Evolutionary conservation across 2,797 vertebrate genomes (phyloP).

Genomic region (Uromys caudimaculatus): DNA sequence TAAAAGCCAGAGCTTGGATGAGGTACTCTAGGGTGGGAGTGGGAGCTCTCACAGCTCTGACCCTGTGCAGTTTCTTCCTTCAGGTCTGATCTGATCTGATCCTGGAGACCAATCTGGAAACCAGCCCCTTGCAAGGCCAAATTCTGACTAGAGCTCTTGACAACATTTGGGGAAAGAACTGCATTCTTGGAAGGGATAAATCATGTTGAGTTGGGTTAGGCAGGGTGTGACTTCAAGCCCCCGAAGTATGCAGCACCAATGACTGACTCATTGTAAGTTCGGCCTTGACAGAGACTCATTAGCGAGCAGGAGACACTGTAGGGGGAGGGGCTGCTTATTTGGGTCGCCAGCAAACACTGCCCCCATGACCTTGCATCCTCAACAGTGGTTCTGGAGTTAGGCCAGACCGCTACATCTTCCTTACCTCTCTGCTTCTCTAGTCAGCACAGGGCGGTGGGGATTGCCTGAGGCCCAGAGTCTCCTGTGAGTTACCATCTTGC

Average conservation of each 20-base stretch:
- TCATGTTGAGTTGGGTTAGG: slow-evolving; percentile 82
- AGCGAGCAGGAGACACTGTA: slow-evolving; percentile 1
- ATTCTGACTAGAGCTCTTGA: slow-evolving; percentile 49
- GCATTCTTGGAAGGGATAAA: slow-evolving; percentile 84
- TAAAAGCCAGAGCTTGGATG: background rate
- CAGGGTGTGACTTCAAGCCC: slow-evolving; percentile 85
- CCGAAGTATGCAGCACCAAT: slow-evolving; percentile 28
- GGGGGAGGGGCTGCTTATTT: background rate
- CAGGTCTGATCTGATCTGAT: background rate
- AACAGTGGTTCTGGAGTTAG: background rate
- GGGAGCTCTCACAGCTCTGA: background rate
- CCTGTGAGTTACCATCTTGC: background rate
- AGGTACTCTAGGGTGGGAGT: background rate
- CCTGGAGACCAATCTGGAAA: background rate
- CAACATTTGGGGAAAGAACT: slow-evolving; percentile 75
- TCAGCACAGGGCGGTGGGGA: background rate
- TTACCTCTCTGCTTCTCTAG: background rate
- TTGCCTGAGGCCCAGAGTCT: background rate
- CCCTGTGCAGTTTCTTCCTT: background rate
- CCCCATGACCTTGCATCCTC: background rate
- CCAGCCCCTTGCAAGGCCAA: slow-evolving; percentile 45
- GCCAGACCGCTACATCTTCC: background rate
- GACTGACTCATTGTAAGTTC: slow-evolving; percentile 74
- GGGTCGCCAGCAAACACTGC: background rate
- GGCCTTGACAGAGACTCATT: background rate